Evolutionary conservation across 2,113 vertebrate species (phyloP).

Genomic region (Leptobrachium ailaonicum): DNA sequence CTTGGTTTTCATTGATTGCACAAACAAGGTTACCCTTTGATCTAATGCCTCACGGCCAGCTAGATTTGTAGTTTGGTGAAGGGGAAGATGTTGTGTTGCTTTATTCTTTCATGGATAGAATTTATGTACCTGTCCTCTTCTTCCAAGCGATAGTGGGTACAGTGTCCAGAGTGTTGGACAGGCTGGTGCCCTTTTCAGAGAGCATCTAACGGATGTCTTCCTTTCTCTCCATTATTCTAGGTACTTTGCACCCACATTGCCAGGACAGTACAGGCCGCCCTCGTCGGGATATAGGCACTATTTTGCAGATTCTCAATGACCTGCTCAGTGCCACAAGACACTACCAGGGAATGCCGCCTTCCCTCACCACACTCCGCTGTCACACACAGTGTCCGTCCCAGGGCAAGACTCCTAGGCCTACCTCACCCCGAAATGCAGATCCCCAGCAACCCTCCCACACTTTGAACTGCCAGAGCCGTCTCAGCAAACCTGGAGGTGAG

Average conservation of each 20-base stretch:
- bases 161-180: no score
- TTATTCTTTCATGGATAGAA: no score
- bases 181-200: no score
- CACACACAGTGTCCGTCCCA: slow-evolving; percentile 86
- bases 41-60: no score
- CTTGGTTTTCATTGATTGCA: no score
- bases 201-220: no score
- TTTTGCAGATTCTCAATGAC: slow-evolving; percentile 97
- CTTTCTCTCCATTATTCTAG: slow-evolving; percentile 56
- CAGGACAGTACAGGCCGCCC: slow-evolving; percentile 95
- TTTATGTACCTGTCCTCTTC: no score
- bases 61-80: no score
- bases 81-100: no score
- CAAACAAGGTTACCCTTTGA: no score
- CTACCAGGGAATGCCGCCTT: slow-evolving; percentile 97
- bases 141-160: no score
- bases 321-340: slow-evolving; percentile 95
- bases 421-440: slow-evolving; percentile 72
- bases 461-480: slow-evolving; percentile 86
- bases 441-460: slow-evolving; percentile 68
- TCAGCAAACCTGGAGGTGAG: slow-evolving; percentile 90
- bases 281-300: slow-evolving; percentile 91
- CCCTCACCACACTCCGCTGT: slow-evolving; percentile 92
- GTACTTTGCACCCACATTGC: slow-evolving; percentile 98
- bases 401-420: slow-evolving; percentile 80